A percentile compares a stretch with the other conserved stretches of the same genome.
These are phyloP conservation scores for Xanthia icteritia DNA, from an alignment of 2,888 invertebrate genomes.

Conservation along the genomic window DNA sequence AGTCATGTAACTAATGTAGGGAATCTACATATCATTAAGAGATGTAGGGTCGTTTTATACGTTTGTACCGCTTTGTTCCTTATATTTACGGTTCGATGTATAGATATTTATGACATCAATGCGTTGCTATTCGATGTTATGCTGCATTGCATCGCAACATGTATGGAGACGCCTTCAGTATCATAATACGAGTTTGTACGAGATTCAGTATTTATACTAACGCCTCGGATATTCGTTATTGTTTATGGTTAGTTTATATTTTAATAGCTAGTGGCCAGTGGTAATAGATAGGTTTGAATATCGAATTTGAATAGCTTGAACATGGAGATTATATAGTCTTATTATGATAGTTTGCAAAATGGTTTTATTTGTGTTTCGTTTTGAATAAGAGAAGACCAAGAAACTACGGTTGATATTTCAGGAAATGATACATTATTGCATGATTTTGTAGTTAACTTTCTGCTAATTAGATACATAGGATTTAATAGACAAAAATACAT, in stretches of 20 bases:
- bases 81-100: conserved; percentile 87
- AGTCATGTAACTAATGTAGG: conserved; percentile 90
- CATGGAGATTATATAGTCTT: conserved; percentile 37
- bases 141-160: conserved; percentile 77
- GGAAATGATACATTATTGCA: too few relatives aligned
- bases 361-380: conserved; percentile 8
- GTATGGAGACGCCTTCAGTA: conserved; percentile 84
- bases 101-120: conserved; percentile 87
- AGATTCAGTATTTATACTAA: conserved; percentile 59
- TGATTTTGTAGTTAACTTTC: too few relatives aligned
- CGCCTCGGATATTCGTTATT: conserved; percentile 56
- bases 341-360: conserved; percentile 19
- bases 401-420: too few relatives aligned
- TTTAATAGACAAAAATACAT: too few relatives aligned
- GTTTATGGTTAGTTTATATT: conserved; percentile 61
- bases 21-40: conserved; percentile 91
- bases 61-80: conserved; percentile 89
- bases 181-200: conserved; percentile 68
- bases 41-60: conserved; percentile 88
- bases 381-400: neutral
- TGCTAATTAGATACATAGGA: too few relatives aligned
- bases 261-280: conserved; percentile 55
- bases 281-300: conserved; percentile 59
- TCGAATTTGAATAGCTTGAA: conserved; percentile 45
- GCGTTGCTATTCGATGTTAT: conserved; percentile 77